Evolutionary conservation across 2,888 invertebrate species (phyloP), one percentile per base, ranked within the genome.

Genomic region (Diaperis boleti): DNA sequence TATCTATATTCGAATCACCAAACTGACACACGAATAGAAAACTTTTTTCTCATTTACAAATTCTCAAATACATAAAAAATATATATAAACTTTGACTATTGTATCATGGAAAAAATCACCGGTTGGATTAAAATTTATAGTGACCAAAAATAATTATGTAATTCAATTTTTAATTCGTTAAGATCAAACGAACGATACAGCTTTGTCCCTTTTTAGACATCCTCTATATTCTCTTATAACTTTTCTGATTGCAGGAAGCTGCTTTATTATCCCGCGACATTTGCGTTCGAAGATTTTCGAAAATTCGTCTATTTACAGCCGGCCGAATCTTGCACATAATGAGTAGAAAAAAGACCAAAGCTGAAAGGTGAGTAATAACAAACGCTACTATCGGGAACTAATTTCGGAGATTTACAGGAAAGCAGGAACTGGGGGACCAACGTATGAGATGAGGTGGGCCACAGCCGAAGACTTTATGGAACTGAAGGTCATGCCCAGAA

Each of bases 251-350:
- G 73, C 39, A 89, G 89, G 89, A 90, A 78, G 86, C 86, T 42
- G 87, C 88, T 59, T 80, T 89, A 71, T 83, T 89, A 62, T 88
- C 89, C 31, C 84, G 86, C 66, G 88, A 90, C 73, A 86, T 90
- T 59, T 85, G 87, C 69, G 85, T 86, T 68, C 83, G 90, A 68
- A 83, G 90, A 65, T 91, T 88, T 79, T 90, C 90, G 0, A 85
- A 88, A 68, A 88, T 88, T 37, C 84, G 88, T 62, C 85, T 94
- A 18, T 94, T 88, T 78, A 89, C 91, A 1, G 91, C 92, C 1
- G 95, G 95, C 2, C 86, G 89, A 68, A 91, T 95, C 72, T 82
- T 95, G 59, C 94, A 94, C 76, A 87, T 95, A 55, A 86, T 87
- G 15, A 86, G 87, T 65, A 86, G 88, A 75, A 90, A 91, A 82